A percentile compares a stretch with the other conserved stretches of the same genome.
phyloP scores from a whole-genome alignment of 2,797 vertebrate species.

The Prunella strophiata region DNA sequence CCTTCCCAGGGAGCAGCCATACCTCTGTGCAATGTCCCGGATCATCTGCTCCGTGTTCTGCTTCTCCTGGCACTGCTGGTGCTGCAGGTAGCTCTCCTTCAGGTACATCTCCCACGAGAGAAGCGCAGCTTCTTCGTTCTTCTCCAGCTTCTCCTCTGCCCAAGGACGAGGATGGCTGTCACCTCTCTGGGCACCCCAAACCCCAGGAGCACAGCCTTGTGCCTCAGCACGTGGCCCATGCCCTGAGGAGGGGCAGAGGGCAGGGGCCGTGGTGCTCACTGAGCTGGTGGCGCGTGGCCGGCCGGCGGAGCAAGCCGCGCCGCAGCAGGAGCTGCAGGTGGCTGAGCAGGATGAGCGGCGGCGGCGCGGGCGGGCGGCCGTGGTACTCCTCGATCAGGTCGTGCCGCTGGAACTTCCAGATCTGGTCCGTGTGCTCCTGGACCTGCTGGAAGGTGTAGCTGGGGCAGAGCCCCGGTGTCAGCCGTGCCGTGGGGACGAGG shows the following conservation, averaged over 20 bases:
- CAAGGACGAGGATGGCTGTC: neutral
- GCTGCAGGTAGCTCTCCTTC: constrained; percentile 90
- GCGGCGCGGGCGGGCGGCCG: constrained; percentile 85
- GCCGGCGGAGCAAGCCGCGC: constrained; percentile 69
- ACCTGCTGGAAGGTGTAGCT: constrained; percentile 97
- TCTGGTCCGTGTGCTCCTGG: constrained; percentile 93
- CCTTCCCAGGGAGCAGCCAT: neutral
- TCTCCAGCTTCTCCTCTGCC: constrained; percentile 83
- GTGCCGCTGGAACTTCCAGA: constrained; percentile 98
- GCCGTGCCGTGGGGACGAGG: rapidly evolving
- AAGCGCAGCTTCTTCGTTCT: constrained; percentile 85
- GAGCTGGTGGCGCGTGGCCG: constrained; percentile 74
- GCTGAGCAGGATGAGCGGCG: constrained; percentile 91
- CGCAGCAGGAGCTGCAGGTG: constrained; percentile 86
- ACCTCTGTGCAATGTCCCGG: constrained; percentile 87
- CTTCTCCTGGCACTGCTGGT: constrained; percentile 75
- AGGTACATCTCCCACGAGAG: constrained; percentile 91
- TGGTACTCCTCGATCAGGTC: constrained; percentile 94
- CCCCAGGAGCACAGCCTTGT: rapidly evolving
- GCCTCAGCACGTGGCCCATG: rapidly evolving
- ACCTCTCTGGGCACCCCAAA: neutral
- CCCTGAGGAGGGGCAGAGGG: neutral
- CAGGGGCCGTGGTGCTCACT: constrained; percentile 77
- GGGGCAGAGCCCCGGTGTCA: constrained; percentile 25
- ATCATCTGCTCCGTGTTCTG: constrained; percentile 84